phyloP scores from a whole-genome alignment of 2,113 vertebrate genomes.

The Myiagra hebetior region DNA sequence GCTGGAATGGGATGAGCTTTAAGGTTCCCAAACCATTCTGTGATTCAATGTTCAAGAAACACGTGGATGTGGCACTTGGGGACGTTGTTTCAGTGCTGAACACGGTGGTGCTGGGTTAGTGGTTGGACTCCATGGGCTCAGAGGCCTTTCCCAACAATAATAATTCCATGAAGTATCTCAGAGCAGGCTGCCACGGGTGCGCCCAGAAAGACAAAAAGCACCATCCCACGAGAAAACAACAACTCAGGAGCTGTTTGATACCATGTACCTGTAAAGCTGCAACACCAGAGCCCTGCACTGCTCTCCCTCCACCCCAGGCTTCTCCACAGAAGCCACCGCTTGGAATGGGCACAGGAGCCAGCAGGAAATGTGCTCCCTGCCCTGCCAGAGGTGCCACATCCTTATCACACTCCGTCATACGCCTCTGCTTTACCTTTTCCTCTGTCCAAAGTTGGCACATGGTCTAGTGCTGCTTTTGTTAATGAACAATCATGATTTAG shows the following conservation, averaged over 20 bases:
- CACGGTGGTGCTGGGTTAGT: background rate
- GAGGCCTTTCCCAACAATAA: background rate
- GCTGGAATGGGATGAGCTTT: background rate
- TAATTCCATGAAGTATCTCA: background rate
- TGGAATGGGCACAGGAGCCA: background rate
- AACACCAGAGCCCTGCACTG: background rate
- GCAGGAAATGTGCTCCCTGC: background rate
- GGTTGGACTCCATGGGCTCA: background rate
- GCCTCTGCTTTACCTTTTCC: background rate
- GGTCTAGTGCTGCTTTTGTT: background rate
- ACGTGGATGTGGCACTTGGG: background rate
- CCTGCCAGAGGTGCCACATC: background rate
- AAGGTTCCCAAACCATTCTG: background rate
- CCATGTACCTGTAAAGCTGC: background rate
- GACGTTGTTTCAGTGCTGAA: background rate
- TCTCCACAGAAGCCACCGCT: background rate
- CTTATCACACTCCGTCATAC: background rate
- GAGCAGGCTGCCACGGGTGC: background rate
- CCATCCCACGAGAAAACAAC: background rate
- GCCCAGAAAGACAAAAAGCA: background rate
- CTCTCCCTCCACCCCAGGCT: background rate
- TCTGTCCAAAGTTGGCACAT: background rate
- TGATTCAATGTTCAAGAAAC: background rate
- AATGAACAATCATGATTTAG: conserved; percentile 35
- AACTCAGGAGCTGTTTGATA: accelerated